Evolutionary conservation across 2,888 invertebrate genomes (phyloP).

Genomic region (Aspidiotus rigidus): DNA sequence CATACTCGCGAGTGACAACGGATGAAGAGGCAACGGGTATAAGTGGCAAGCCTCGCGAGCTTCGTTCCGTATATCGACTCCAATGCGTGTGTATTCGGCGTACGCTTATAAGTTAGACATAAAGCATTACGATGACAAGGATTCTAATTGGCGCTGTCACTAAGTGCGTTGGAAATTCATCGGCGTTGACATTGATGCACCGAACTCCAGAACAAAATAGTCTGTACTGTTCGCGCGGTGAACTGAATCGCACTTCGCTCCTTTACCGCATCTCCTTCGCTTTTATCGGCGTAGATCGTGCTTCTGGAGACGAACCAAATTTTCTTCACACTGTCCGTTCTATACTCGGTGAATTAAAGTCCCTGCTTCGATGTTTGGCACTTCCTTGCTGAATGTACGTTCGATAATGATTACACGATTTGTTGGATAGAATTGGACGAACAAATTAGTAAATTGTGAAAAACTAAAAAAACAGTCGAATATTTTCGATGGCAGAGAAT

Average conservation of each 20-base stretch:
- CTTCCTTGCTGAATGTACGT: no score
- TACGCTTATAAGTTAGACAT: not conserved
- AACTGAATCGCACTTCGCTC: not conserved
- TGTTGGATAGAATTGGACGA: no score
- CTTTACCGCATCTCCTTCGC: not conserved
- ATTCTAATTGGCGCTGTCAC: constrained; percentile 36
- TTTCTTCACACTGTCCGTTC: no score
- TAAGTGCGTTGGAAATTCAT: constrained; percentile 33
- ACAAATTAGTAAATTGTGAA: no score
- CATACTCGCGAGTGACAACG: not conserved
- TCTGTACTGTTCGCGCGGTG: not conserved
- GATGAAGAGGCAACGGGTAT: not conserved
- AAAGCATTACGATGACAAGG: constrained; percentile 33
- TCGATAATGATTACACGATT: no score
- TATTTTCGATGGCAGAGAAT: no score
- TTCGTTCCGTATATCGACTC: no score
- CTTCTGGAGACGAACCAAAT: no score
- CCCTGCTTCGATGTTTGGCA: not conserved
- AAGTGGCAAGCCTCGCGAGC: not conserved
- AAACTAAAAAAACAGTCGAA: no score
- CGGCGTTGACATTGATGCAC: constrained; percentile 27
- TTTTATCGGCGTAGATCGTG: no score
- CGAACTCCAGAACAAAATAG: constrained; percentile 10
- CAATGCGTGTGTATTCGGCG: no score
- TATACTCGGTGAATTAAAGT: no score